Conservation (phyloP, 1,140 invertebrate genomes). For the Druon quercuslanigerum region DNA sequence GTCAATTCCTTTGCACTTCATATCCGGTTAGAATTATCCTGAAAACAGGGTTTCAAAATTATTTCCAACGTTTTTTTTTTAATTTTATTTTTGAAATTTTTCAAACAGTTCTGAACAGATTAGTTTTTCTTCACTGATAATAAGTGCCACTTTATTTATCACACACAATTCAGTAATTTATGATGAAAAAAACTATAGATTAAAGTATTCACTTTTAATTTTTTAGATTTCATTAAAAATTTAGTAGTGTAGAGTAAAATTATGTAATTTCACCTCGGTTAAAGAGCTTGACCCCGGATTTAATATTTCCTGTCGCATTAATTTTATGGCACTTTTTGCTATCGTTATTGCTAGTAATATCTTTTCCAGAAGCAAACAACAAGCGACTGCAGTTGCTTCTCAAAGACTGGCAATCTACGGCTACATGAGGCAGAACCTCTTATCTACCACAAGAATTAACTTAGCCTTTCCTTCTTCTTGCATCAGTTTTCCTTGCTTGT, state of each 20-base stretch:
- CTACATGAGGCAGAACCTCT: slow-evolving; percentile 47
- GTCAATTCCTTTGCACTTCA: not conserved
- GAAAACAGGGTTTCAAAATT: not conserved
- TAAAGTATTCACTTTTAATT: no score
- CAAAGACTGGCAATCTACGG: slow-evolving; percentile 52
- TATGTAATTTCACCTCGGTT: slow-evolving; percentile 9
- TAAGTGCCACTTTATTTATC: no score
- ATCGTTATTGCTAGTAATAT: not conserved
- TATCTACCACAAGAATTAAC: slow-evolving; percentile 59
- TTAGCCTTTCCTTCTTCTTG: slow-evolving; percentile 40
- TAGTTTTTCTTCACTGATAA: no score
- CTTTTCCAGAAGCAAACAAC: slow-evolving; percentile 7
- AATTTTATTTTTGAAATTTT: not conserved
- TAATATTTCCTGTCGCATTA: slow-evolving; percentile 5
- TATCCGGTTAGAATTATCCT: slow-evolving; percentile 3
- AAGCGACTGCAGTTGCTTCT: slow-evolving; percentile 39
- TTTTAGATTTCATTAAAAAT: not conserved
- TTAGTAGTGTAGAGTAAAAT: slow-evolving; percentile 19
- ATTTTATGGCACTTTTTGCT: slow-evolving; percentile 18
- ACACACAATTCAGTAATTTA: no score
- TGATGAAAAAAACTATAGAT: no score
- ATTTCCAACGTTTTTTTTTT: not conserved
- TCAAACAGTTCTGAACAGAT: no score
- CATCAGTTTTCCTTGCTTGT: slow-evolving; percentile 31
- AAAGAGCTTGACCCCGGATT: not conserved